Percentiles rank a stretch among this genome's conserved stretches.
phyloP scores from a whole-genome alignment of 2,888 invertebrate genomes.

The Oxyteleia sp. region DNA sequence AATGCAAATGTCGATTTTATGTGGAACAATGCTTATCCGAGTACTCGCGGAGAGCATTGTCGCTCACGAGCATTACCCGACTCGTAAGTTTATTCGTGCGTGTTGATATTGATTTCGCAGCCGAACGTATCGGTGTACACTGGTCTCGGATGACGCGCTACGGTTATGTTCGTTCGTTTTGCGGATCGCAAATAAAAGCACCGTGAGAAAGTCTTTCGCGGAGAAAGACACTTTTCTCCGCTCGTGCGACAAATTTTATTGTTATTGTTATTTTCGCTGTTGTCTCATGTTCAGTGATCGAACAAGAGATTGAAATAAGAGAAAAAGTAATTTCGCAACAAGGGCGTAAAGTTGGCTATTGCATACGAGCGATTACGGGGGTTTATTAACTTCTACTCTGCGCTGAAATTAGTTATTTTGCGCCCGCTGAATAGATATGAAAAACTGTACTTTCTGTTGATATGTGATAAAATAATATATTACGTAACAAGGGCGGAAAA shows the following conservation, averaged over 20 bases:
- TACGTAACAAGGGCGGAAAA: no score
- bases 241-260: constrained; percentile 30
- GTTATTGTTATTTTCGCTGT: constrained; percentile 6
- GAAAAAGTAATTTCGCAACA: no score
- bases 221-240: constrained; percentile 42
- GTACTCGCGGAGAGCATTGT: constrained; percentile 37
- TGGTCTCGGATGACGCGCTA: constrained; percentile 74
- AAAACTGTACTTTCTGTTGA: no score
- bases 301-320: background rate
- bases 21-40: constrained; percentile 57
- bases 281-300: background rate
- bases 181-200: constrained; percentile 64
- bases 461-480: no score
- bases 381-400: no score
- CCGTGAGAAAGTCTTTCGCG: constrained; percentile 75
- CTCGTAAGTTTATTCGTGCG: constrained; percentile 69
- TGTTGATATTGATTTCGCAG: constrained; percentile 79
- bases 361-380: no score
- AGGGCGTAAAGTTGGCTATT: no score
- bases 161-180: constrained; percentile 61
- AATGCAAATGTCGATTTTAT: constrained; percentile 48
- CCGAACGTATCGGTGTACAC: constrained; percentile 77
- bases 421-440: no score
- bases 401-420: no score
- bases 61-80: constrained; percentile 51